Evolutionary conservation across 2,888 invertebrate species (phyloP).

Genomic region (Eledona agricola): DNA sequence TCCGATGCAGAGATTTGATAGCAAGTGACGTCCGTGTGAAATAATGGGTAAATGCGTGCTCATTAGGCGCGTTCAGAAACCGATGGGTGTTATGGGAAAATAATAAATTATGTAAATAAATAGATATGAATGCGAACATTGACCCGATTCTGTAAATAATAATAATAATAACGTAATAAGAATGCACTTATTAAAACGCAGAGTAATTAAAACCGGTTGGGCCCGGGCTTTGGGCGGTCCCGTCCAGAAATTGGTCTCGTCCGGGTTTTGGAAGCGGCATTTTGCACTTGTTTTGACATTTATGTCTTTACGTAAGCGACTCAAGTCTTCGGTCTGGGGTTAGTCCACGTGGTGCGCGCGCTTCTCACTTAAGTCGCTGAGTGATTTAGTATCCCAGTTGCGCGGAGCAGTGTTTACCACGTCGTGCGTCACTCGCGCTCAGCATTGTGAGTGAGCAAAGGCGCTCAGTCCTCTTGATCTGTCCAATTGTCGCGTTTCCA

Average conservation of each 20-base stretch:
- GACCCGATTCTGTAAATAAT: constrained; percentile 24
- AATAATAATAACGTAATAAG: too few relatives aligned
- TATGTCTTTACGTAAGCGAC: constrained; percentile 8
- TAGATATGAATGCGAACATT: constrained; percentile 26
- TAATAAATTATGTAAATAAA: constrained; percentile 26
- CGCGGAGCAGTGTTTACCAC: constrained; percentile 22
- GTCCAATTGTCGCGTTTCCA: constrained; percentile 34
- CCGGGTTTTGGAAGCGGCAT: constrained; percentile 19
- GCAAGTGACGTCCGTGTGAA: constrained; percentile 12
- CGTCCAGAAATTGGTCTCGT: too few relatives aligned
- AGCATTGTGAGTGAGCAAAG: too few relatives aligned
- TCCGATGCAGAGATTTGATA: constrained; percentile 3
- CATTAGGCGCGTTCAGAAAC: too few relatives aligned
- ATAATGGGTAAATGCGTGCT: constrained; percentile 7
- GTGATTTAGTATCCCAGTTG: constrained; percentile 32
- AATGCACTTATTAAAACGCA: constrained; percentile 1
- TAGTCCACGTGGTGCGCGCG: constrained; percentile 39
- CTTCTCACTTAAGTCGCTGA: constrained; percentile 19
- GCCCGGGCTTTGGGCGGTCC: too few relatives aligned
- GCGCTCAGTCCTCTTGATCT: constrained; percentile 26
- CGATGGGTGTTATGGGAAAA: constrained; percentile 20
- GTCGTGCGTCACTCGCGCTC: constrained; percentile 26
- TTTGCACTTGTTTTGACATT: constrained; percentile 4
- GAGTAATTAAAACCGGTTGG: too few relatives aligned
- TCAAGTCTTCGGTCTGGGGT: constrained; percentile 28